phyloP scores from a whole-genome alignment of 2,888 invertebrate genomes.

The Drosophila bunnanda region DNA sequence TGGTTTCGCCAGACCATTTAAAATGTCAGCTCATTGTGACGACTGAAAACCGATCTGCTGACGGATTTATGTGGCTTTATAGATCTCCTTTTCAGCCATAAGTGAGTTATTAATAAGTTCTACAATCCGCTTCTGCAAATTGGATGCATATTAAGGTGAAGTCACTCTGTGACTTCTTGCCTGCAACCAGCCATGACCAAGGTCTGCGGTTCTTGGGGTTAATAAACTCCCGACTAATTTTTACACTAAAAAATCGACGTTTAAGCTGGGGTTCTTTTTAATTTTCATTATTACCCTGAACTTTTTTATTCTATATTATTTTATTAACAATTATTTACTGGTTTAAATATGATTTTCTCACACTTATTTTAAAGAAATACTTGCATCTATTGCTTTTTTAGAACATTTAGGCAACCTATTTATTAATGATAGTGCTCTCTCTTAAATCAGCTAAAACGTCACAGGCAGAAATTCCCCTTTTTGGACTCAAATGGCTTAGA shows the following conservation, averaged over 20 bases:
- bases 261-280: background rate
- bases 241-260: background rate
- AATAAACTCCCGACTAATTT: conserved; percentile 30
- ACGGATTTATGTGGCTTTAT: conserved; percentile 15
- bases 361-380: no score
- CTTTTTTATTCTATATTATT: background rate
- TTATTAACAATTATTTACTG: no score
- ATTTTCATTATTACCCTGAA: no score
- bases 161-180: background rate
- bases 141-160: conserved; percentile 2
- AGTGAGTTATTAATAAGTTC: background rate
- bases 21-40: conserved; percentile 16
- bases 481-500: background rate
- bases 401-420: no score
- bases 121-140: no score
- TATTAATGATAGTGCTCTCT: background rate
- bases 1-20: conserved; percentile 50
- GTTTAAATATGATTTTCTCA: background rate
- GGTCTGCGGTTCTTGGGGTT: conserved; percentile 48
- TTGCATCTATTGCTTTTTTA: no score
- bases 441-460: background rate
- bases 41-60: conserved; percentile 4
- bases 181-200: conserved; percentile 44
- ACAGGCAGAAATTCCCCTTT: conserved; percentile 1
- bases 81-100: background rate